Percentiles rank a stretch among this genome's conserved stretches.
phyloP scores from a whole-genome alignment of 2,888 invertebrate species.

The Trichacis sp. region DNA sequence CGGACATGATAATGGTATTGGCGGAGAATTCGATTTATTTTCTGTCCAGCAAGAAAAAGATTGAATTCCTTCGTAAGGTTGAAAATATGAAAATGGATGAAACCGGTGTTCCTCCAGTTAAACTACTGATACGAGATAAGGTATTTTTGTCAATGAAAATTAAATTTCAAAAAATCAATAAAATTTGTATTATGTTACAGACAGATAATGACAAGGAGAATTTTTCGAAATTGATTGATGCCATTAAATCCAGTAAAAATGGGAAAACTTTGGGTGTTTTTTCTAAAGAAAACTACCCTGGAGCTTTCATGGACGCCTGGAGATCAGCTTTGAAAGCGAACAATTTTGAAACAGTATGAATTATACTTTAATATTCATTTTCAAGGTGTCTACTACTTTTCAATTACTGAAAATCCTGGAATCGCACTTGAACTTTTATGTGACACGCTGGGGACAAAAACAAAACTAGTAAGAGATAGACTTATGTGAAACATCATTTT shows the following conservation, averaged over 20 bases:
- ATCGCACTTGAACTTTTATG: no score
- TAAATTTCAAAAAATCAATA: not conserved
- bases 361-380: not conserved
- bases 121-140: conserved; percentile 89
- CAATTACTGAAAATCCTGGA: no score
- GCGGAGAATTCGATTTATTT: conserved; percentile 88
- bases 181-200: conserved; percentile 64
- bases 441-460: no score
- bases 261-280: conserved; percentile 93
- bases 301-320: conserved; percentile 95
- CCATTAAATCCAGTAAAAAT: conserved; percentile 88
- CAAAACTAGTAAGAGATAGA: no score
- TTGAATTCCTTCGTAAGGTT: conserved; percentile 93
- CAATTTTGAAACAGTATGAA: conserved; percentile 79
- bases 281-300: conserved; percentile 92
- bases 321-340: conserved; percentile 81
- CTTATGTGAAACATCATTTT: no score
- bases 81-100: conserved; percentile 85
- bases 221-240: conserved; percentile 78
- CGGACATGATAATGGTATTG: conserved; percentile 94
- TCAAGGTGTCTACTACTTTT: not conserved
- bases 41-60: conserved; percentile 97
- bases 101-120: conserved; percentile 84
- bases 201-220: conserved; percentile 91
- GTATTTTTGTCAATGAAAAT: conserved; percentile 72